A percentile compares a stretch with the other conserved stretches of the same genome.
Conservation (phyloP, 2,888 invertebrate genomes). For the Trilocha varians region DNA sequence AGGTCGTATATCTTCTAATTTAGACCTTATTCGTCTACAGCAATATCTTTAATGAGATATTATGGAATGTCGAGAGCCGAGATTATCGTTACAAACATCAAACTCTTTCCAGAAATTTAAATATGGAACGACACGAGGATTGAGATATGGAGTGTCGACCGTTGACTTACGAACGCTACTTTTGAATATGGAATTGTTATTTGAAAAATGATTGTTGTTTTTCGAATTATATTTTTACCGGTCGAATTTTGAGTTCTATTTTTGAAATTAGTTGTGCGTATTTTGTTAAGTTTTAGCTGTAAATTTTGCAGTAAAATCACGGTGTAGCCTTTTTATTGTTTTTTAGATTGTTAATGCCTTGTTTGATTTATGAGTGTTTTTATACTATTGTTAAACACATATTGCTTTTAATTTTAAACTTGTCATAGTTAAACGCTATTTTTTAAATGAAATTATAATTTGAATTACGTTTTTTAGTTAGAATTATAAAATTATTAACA, state of each 20-base stretch:
- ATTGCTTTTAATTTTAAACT: too few species aligned
- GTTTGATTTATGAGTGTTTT: too few species aligned
- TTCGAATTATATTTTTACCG: too few species aligned
- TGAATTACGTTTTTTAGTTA: constrained; percentile 2
- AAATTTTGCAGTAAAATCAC: too few species aligned
- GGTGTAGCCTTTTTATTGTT: too few species aligned
- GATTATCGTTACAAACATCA: constrained; percentile 60
- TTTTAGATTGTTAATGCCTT: too few species aligned
- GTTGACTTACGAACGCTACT: constrained; percentile 41
- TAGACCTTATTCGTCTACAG: constrained; percentile 32
- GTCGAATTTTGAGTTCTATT: too few species aligned
- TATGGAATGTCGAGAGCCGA: constrained; percentile 54
- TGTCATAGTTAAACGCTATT: too few species aligned
- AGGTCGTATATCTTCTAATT: constrained; percentile 27
- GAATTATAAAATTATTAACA: constrained; percentile 3
- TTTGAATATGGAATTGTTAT: constrained; percentile 19
- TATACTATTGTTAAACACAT: too few species aligned
- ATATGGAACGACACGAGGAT: constrained; percentile 56
- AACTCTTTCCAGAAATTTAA: constrained; percentile 67
- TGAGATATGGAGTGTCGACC: constrained; percentile 54
- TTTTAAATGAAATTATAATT: constrained; percentile 6
- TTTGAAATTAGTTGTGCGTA: too few species aligned
- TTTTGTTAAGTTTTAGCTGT: too few species aligned
- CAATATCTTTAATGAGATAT: constrained; percentile 55
- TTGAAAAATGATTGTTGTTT: too few species aligned